Evolutionary conservation across 2,888 invertebrate species (phyloP), one percentile per base, ranked within the genome.

Genomic region (Leptarthrus brevirostris): DNA sequence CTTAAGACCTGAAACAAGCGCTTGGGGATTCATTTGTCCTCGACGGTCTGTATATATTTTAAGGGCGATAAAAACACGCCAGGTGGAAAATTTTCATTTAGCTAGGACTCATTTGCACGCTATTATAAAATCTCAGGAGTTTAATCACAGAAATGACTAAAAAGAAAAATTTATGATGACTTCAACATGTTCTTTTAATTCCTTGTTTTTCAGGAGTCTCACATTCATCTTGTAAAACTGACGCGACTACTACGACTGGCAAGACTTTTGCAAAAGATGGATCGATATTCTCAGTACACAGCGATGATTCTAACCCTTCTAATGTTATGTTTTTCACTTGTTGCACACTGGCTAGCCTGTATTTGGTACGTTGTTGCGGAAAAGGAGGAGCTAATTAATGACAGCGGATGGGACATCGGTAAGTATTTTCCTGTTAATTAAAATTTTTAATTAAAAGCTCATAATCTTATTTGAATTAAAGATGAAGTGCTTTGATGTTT

Each of bases 341-440:
- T 96, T 70, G 97, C 97, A 2, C 97, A 98, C 85, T 97, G 97
- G 97, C 87, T 97, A 76, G 97, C 97, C 12, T 97, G 97, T 85
- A 91, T 97, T 80, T 98, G 97, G 97, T 97, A 94, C 86, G 94
- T 96, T 79, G 96, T 97, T 79, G 97, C 97, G 6, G 93, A 94
- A 81, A 92, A 92, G 82, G 97, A 97, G 84, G 89, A 92, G 77
- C 88, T 90, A 69, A 87, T 87, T 78, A 87, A 89, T 77, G 89
- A 90, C 79, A 85, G 83, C 70, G 89, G 90, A 78, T 93, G 94
- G 93, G 92, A 93, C 84, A 89, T 94, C 79, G 95, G 95, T 96
- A 86, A 89, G 89, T 83, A 69, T 36, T 47, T 76, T 69, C 47
- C 4, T 30, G 30, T 30, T 30, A 30, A 30, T 30, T 30, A 30